Conservation (phyloP, 2,888 invertebrate species). For the Protophormia terraenovae region DNA sequence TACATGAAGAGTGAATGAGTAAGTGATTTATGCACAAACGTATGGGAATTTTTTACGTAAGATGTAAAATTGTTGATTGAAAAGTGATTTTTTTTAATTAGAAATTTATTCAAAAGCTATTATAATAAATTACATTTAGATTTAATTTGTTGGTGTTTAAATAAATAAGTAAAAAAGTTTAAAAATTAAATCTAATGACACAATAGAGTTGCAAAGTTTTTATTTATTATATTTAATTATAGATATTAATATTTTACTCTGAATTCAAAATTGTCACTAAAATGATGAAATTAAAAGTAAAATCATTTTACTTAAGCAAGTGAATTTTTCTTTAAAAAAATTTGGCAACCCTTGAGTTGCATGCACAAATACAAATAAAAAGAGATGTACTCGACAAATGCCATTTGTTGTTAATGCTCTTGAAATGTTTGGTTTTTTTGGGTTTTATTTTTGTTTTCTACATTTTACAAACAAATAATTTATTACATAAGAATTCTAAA, state of each 20-base stretch:
- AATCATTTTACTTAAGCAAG: no score
- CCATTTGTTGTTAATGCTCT: constrained; percentile 61
- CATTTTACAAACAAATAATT: constrained; percentile 32
- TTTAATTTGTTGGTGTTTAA: constrained; percentile 18
- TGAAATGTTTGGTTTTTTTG: constrained; percentile 40
- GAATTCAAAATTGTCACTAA: no score
- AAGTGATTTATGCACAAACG: not conserved
- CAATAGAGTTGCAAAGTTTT: constrained; percentile 19
- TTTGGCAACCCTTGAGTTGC: constrained; percentile 44
- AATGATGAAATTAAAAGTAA: no score
- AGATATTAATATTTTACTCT: no score
- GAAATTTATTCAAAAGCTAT: not conserved
- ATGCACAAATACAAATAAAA: constrained; percentile 20
- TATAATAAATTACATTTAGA: not conserved
- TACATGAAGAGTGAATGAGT: not conserved
- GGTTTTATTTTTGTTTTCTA: not conserved
- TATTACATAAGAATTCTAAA: constrained; percentile 59
- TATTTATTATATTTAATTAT: not conserved
- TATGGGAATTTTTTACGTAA: constrained; percentile 41
- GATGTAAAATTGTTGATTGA: constrained; percentile 29
- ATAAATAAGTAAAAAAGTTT: constrained; percentile 12
- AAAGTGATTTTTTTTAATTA: constrained; percentile 2
- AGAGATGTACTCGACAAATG: constrained; percentile 52
- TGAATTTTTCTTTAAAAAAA: not conserved
- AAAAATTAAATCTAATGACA: not conserved